Conservation (phyloP, 2,888 invertebrate genomes). For the Pseudoips prasinana region DNA sequence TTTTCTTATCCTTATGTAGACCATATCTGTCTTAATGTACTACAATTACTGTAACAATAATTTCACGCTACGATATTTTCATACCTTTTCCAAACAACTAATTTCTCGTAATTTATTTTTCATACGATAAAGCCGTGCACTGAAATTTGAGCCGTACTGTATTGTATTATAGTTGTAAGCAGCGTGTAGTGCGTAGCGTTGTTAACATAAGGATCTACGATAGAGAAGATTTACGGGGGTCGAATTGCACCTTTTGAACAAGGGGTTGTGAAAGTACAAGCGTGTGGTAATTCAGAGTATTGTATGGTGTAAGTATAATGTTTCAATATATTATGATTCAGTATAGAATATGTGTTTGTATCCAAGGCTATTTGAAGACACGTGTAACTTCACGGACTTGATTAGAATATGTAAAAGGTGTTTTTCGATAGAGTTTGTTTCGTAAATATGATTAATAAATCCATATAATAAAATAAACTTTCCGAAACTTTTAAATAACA, state of each 20-base stretch:
- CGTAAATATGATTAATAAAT: no score
- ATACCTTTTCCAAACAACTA: constrained; percentile 28
- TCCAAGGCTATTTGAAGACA: no score
- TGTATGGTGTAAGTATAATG: constrained; percentile 23
- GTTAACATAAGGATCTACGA: constrained; percentile 45
- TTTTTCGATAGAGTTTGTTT: no score
- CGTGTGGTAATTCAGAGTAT: constrained; percentile 20
- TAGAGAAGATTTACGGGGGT: constrained; percentile 55
- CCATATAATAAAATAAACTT: no score
- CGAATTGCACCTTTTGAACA: constrained; percentile 44
- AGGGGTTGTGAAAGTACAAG: constrained; percentile 37
- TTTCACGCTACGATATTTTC: constrained; percentile 21
- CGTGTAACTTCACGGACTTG: no score
- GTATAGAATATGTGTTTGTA: no score
- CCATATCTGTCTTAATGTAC: no score
- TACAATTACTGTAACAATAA: constrained; percentile 9
- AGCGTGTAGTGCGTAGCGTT: constrained; percentile 32
- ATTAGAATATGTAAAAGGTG: no score
- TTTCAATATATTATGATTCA: constrained; percentile 34
- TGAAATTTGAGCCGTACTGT: constrained; percentile 20
- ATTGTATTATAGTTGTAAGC: constrained; percentile 22
- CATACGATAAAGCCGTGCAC: constrained; percentile 2
- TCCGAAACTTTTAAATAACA: no score
- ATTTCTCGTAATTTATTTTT: constrained; percentile 26
- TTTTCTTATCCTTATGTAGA: no score